A percentile compares a stretch with the other conserved stretches of the same genome.
Evolutionary conservation across 2,797 vertebrate genomes (phyloP).

Genomic region (Anguilla anguilla): DNA sequence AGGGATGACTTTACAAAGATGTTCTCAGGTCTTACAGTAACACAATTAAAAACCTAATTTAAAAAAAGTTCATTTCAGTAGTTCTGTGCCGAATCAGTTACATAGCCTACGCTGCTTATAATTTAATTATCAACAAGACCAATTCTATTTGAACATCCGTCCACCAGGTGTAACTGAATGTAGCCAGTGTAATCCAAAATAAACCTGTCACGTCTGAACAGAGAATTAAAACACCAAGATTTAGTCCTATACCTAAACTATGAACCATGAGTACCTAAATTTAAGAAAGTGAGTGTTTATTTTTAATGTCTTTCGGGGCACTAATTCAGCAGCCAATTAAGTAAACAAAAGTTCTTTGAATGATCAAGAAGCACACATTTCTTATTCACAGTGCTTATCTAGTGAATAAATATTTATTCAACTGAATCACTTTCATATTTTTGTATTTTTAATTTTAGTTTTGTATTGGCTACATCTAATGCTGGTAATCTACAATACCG

Average conservation of each 20-base stretch:
- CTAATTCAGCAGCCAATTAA: not conserved
- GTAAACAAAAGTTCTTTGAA: not conserved
- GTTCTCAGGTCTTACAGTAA: constrained; percentile 13
- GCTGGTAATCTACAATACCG: not conserved
- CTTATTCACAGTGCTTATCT: not conserved
- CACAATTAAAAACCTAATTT: not conserved
- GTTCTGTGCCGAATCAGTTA: not conserved
- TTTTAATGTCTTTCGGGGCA: constrained; percentile 56
- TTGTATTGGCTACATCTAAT: not conserved
- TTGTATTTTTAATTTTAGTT: not conserved
- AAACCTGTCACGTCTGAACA: not conserved
- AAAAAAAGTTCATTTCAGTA: not conserved
- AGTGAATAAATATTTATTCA: not conserved
- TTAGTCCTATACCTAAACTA: not conserved
- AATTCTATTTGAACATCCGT: not conserved
- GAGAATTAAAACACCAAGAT: not conserved
- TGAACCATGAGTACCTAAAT: not conserved
- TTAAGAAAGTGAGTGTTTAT: not conserved
- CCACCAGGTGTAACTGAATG: not conserved
- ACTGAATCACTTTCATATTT: not conserved
- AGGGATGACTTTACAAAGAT: constrained; percentile 3
- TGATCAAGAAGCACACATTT: not conserved
- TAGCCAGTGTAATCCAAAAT: not conserved
- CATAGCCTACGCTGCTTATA: not conserved
- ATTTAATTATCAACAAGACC: not conserved